These are phyloP conservation scores for Dicaeum eximium DNA, from an alignment of 2,113 vertebrate species.

Conservation along the genomic window DNA sequence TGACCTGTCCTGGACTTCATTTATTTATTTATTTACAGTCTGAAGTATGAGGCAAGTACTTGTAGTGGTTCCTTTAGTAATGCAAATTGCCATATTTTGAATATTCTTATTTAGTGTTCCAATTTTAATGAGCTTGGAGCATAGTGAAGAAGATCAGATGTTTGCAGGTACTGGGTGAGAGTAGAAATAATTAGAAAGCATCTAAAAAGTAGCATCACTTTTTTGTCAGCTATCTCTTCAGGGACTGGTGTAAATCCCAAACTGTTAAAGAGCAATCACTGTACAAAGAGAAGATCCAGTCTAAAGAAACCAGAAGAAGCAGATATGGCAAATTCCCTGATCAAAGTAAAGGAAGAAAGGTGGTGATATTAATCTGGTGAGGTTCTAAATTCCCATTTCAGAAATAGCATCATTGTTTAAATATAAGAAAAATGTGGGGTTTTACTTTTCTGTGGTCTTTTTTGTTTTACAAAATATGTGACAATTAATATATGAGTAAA, in stretches of 20 bases:
- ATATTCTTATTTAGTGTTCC: not conserved
- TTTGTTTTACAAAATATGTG: not conserved
- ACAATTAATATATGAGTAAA: not conserved
- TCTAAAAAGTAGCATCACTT: not conserved
- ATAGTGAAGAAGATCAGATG: not conserved
- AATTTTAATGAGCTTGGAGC: not conserved
- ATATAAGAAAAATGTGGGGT: fast-evolving
- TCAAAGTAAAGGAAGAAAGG: not conserved
- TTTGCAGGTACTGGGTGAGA: not conserved
- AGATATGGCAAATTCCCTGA: not conserved
- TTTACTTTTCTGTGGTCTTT: not conserved
- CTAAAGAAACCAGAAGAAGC: not conserved
- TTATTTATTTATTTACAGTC: not conserved
- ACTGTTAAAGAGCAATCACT: not conserved
- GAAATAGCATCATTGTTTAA: not conserved
- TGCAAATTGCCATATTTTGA: not conserved
- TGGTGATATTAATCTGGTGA: not conserved
- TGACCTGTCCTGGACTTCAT: not conserved
- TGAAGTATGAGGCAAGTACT: not conserved
- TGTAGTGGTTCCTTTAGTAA: not conserved
- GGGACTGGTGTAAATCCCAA: not conserved
- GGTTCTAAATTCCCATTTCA: not conserved
- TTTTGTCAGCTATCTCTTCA: not conserved
- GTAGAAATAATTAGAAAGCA: not conserved
- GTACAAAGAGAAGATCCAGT: not conserved